Percentiles rank a stretch among this genome's conserved stretches.
Evolutionary conservation across 2,113 vertebrate species (phyloP).

Genomic region (Neofelis nebulosa): DNA sequence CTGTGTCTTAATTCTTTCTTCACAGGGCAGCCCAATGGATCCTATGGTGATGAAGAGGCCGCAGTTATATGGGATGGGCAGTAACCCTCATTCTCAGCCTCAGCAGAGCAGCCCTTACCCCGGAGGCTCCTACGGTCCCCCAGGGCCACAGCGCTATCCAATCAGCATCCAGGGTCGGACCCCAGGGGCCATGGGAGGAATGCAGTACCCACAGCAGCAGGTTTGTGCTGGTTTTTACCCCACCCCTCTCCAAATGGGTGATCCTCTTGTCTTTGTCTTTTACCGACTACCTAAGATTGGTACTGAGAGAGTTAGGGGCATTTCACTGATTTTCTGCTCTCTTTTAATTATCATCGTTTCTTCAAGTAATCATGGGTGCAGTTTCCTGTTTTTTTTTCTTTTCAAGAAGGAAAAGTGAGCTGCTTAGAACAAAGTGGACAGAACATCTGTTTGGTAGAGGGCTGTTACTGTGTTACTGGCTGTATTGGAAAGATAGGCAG

Average conservation of each 20-base stretch:
- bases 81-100: conserved; percentile 91
- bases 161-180: conserved; percentile 93
- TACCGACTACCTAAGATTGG: background rate
- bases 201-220: conserved; percentile 98
- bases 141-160: conserved; percentile 93
- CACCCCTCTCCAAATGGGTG: background rate
- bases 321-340: background rate
- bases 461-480: background rate
- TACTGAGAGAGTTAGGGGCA: background rate
- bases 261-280: background rate
- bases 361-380: conserved; percentile 12
- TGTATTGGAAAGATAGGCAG: background rate
- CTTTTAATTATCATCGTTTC: background rate
- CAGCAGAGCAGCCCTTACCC: conserved; percentile 94
- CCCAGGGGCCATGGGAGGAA: conserved; percentile 91
- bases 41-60: conserved; percentile 98
- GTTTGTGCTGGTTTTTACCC: conserved; percentile 83
- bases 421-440: background rate
- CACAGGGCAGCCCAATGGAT: conserved; percentile 95
- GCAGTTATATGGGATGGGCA: conserved; percentile 94
- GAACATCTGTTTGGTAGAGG: background rate
- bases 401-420: background rate
- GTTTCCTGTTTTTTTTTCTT: background rate
- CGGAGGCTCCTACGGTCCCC: conserved; percentile 92
- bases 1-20: conserved; percentile 53